Conservation (phyloP, 2,888 invertebrate species). For the Laspeyria flexula region DNA sequence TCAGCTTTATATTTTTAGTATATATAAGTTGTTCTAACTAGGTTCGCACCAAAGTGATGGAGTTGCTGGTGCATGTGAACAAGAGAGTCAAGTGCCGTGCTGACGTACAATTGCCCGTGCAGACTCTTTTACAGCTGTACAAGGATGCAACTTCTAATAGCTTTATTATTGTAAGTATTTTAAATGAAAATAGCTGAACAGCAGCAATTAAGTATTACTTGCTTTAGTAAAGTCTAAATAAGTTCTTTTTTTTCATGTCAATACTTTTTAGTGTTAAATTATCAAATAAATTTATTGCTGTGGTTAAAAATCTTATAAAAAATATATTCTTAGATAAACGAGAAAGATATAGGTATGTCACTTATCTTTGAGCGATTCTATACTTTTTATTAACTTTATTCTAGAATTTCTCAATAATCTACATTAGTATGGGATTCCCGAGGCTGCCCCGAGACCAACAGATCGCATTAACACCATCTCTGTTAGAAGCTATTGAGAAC, state of each 20-base stretch:
- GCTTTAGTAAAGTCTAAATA: no score
- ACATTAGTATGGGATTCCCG: slow-evolving; percentile 96
- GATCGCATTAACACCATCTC: slow-evolving; percentile 89
- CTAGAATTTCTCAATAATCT: slow-evolving; percentile 97
- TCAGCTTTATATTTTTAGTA: no score
- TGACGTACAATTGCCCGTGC: slow-evolving; percentile 94
- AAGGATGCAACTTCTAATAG: slow-evolving; percentile 91
- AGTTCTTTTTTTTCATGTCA: no score
- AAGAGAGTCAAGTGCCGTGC: slow-evolving; percentile 94
- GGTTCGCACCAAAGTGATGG: slow-evolving; percentile 93
- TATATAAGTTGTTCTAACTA: no score
- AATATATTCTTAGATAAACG: no score
- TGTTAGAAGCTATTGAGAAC: slow-evolving; percentile 92
- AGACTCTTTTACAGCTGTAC: slow-evolving; percentile 92
- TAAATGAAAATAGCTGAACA: background rate
- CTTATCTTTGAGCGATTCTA: no score
- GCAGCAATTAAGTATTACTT: no score
- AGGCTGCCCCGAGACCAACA: slow-evolving; percentile 91
- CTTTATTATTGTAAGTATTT: slow-evolving; percentile 90
- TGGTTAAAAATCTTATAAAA: no score
- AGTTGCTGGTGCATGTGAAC: slow-evolving; percentile 95
- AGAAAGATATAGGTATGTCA: no score
- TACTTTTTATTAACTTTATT: slow-evolving; percentile 50
- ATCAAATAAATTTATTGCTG: no score
- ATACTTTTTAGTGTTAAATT: no score